phyloP scores from a whole-genome alignment of 23 tunicate genomes.

The Ascidia mentula region DNA sequence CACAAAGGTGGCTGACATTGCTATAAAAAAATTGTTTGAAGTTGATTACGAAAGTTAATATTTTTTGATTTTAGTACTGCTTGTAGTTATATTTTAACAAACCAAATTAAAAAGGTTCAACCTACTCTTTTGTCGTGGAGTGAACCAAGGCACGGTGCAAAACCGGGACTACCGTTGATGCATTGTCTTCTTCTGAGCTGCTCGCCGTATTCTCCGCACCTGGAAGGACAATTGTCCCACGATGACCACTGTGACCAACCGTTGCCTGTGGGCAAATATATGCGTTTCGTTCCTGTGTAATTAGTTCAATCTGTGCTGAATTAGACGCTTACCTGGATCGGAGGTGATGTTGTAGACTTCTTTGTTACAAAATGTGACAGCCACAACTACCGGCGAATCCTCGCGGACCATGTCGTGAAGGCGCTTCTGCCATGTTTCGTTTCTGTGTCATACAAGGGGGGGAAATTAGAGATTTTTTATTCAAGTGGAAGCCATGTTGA shows the following conservation, averaged over 20 bases:
- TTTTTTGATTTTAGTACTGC: not conserved
- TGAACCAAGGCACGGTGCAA: conserved; percentile 21
- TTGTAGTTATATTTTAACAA: not conserved
- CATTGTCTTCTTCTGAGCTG: conserved; percentile 35
- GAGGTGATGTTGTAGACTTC: not conserved
- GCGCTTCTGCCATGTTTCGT: not conserved
- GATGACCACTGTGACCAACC: conserved; percentile 36
- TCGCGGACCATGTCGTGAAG: not conserved
- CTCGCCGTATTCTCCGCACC: conserved; percentile 33
- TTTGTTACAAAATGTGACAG: not conserved
- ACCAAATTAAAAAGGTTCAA: not conserved
- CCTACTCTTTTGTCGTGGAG: conserved; percentile 17
- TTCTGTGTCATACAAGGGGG: not conserved
- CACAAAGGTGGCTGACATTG: not conserved
- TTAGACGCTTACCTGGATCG: not conserved
- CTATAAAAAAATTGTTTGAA: not conserved
- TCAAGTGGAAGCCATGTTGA: not conserved
- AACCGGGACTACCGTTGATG: conserved; percentile 16
- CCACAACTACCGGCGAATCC: not conserved
- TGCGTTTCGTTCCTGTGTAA: no score
- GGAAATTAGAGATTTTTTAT: no score
- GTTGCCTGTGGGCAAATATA: not conserved
- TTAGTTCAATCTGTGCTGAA: not conserved
- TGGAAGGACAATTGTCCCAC: conserved; percentile 42
- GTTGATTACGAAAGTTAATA: not conserved